phyloP scores from a whole-genome alignment of 2,113 vertebrate species.

The Planiliza haematocheilus region DNA sequence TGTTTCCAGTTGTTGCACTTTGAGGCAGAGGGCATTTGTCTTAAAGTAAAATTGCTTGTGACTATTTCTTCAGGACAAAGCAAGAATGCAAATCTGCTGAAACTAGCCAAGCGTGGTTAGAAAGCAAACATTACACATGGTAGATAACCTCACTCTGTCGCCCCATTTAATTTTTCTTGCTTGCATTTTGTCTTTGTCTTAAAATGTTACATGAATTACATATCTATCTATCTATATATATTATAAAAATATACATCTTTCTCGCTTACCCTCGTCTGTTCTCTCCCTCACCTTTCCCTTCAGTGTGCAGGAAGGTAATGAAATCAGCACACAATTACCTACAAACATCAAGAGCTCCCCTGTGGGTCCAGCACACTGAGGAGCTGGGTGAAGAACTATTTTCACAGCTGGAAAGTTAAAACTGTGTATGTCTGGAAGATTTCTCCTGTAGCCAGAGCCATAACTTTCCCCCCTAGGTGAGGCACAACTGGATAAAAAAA shows the following conservation, averaged over 20 bases:
- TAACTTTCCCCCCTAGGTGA: not conserved
- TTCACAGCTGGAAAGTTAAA: constrained; percentile 66
- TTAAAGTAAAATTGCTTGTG: constrained; percentile 3
- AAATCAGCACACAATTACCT: constrained; percentile 44
- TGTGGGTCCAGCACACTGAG: constrained; percentile 17
- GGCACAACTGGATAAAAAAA: constrained; percentile 6
- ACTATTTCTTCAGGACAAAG: not conserved
- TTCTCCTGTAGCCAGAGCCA: constrained; percentile 7
- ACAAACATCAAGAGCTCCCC: constrained; percentile 40
- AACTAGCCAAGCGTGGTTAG: not conserved
- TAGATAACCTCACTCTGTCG: too few relatives aligned
- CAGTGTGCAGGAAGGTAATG: constrained; percentile 27
- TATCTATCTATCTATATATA: too few relatives aligned
- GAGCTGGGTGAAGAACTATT: constrained; percentile 40
- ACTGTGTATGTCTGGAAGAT: constrained; percentile 33
- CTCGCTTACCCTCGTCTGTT: not conserved
- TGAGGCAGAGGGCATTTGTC: constrained; percentile 15
- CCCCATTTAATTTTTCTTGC: too few relatives aligned
- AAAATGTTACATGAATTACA: not conserved
- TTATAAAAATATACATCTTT: not conserved
- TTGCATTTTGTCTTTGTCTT: not conserved
- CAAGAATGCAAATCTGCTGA: not conserved
- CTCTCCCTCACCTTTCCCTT: not conserved
- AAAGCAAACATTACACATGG: too few relatives aligned
- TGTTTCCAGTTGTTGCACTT: constrained; percentile 45